These are phyloP conservation scores for Andinoacara biseriatus DNA, from an alignment of 2,113 vertebrate species.

Conservation along the genomic window DNA sequence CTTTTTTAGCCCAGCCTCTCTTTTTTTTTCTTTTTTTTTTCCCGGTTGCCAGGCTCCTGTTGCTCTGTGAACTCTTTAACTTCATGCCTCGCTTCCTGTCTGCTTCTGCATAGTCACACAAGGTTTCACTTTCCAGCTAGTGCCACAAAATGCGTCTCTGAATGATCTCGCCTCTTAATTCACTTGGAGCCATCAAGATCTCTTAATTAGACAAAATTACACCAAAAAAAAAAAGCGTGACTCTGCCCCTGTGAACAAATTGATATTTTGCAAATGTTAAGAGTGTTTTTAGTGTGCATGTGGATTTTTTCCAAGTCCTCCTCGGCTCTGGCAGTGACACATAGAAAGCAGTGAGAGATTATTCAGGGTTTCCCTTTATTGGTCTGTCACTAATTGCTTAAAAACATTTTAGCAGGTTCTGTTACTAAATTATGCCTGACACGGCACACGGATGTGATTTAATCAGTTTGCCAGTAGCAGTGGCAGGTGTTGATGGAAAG, in stretches of 20 bases:
- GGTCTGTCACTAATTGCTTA: constrained; percentile 13
- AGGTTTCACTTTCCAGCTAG: constrained; percentile 58
- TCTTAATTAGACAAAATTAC: constrained; percentile 26
- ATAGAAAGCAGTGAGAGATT: constrained; percentile 3
- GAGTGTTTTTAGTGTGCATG: not conserved
- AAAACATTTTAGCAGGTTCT: constrained; percentile 5
- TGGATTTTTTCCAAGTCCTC: not conserved
- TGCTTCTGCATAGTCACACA: constrained; percentile 61
- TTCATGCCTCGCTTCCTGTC: constrained; percentile 72
- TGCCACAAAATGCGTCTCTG: constrained; percentile 9
- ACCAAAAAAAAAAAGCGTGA: constrained; percentile 5
- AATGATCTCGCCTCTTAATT: constrained; percentile 17
- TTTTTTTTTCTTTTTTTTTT: constrained; percentile 1
- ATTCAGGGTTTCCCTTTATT: constrained; percentile 23
- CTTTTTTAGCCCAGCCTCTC: constrained; percentile 48
- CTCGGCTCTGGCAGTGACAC: not conserved
- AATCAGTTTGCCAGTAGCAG: constrained; percentile 5
- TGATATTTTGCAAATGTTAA: constrained; percentile 24
- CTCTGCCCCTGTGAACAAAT: constrained; percentile 15
- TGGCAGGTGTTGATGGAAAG: constrained; percentile 30
- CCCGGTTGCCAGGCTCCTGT: constrained; percentile 69
- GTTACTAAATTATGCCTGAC: not conserved
- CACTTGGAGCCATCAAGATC: constrained; percentile 13
- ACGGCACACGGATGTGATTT: not conserved
- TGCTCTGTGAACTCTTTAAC: constrained; percentile 74